Percentiles rank a stretch among this genome's conserved stretches.
phyloP scores from a whole-genome alignment of 1,140 invertebrate genomes.

The Eupristina koningsbergeri region DNA sequence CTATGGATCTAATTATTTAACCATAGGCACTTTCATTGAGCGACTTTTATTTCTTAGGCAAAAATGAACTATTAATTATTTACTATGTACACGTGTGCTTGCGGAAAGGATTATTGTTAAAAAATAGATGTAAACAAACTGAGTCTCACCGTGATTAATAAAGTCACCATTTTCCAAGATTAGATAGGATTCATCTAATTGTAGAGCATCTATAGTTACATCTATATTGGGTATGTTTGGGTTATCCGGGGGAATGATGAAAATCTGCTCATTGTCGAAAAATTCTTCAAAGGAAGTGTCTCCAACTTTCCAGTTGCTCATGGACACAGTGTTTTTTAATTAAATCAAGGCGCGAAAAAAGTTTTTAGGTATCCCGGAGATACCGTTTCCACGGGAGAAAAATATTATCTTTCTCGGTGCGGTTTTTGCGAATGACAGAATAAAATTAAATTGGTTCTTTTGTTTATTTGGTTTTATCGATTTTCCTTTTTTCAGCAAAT shows the following conservation, averaged over 20 bases:
- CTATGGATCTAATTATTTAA: too few relatives aligned
- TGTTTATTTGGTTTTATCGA: constrained; percentile 10
- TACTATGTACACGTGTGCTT: background rate
- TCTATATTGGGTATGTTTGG: background rate
- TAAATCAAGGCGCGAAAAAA: constrained; percentile 44
- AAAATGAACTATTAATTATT: too few relatives aligned
- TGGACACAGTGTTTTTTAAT: constrained; percentile 36
- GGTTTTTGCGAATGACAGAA: constrained; percentile 22
- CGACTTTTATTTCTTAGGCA: too few relatives aligned
- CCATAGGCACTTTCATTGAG: too few relatives aligned
- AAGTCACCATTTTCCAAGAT: constrained; percentile 48
- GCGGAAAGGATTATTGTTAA: background rate
- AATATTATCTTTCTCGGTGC: constrained; percentile 53
- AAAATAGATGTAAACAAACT: too few relatives aligned
- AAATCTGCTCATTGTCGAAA: constrained; percentile 39
- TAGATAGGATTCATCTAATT: constrained; percentile 35
- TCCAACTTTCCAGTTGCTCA: constrained; percentile 36
- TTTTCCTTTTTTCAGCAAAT: constrained; percentile 16
- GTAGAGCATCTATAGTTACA: background rate
- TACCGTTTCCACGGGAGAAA: constrained; percentile 58
- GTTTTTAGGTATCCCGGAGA: constrained; percentile 56
- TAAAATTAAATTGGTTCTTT: background rate
- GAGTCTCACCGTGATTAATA: constrained; percentile 34
- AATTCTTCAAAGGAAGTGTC: constrained; percentile 34
- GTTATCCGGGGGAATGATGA: constrained; percentile 24